Percentiles rank a stretch among this genome's conserved stretches.
These are phyloP conservation scores for Zygothrica quintamaculata DNA, from an alignment of 2,888 invertebrate genomes.

Conservation along the genomic window DNA sequence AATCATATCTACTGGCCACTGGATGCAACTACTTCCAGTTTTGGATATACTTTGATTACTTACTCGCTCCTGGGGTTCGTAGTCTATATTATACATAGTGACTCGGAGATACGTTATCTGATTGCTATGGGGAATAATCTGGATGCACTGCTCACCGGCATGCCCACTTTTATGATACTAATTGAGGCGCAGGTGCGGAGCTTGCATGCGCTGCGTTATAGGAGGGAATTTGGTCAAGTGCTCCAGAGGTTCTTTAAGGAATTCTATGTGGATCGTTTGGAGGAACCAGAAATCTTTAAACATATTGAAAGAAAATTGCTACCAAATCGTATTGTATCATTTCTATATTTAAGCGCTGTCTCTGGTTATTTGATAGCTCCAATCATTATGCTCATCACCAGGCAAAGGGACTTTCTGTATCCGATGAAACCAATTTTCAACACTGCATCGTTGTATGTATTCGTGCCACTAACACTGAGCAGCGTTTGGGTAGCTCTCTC, in stretches of 20 bases:
- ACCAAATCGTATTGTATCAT: conserved; percentile 53
- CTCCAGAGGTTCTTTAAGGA: conserved; percentile 60
- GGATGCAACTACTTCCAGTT: conserved; percentile 45
- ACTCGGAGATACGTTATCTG: conserved; percentile 71
- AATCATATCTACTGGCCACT: conserved; percentile 77
- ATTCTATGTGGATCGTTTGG: conserved; percentile 68
- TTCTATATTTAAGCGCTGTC: conserved; percentile 52
- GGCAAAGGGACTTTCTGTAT: conserved; percentile 45
- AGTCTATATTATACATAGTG: conserved; percentile 58
- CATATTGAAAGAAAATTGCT: conserved; percentile 51
- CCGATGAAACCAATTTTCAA: conserved; percentile 63
- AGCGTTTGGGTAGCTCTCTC: conserved; percentile 66
- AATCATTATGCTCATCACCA: conserved; percentile 42
- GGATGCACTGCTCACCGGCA: conserved; percentile 65
- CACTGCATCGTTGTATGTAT: conserved; percentile 49
- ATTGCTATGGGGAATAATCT: conserved; percentile 46
- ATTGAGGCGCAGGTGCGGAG: conserved; percentile 69
- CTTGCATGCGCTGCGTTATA: conserved; percentile 47
- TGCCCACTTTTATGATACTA: conserved; percentile 72
- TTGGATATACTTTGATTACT: conserved; percentile 44
- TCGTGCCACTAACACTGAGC: conserved; percentile 51
- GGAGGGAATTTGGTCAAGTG: conserved; percentile 51
- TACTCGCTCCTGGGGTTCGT: conserved; percentile 45
- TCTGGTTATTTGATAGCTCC: conserved; percentile 50
- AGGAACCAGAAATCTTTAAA: conserved; percentile 44